These are phyloP conservation scores for Caenorhabditis sp. DNA, from an alignment of 2,888 invertebrate species.

Conservation along the genomic window DNA sequence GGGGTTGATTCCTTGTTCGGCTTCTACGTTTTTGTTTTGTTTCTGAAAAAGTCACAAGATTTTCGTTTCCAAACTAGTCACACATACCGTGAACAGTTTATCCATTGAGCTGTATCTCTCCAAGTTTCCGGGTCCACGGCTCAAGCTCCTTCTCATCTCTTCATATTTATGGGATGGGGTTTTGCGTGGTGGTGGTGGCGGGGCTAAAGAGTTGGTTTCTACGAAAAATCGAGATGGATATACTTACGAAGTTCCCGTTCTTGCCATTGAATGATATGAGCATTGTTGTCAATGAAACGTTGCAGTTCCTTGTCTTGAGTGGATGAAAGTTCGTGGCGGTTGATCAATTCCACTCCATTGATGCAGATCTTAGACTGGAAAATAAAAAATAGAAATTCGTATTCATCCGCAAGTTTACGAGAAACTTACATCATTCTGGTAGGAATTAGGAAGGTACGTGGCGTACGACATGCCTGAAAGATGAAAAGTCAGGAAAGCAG, in stretches of 20 bases:
- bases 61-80: background rate
- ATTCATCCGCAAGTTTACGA: no score
- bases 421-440: slow-evolving; percentile 50
- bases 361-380: slow-evolving; percentile 76
- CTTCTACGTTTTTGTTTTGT: slow-evolving; percentile 25
- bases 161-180: slow-evolving; percentile 49
- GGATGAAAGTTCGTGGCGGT: slow-evolving; percentile 73
- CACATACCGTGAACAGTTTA: slow-evolving; percentile 21
- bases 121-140: slow-evolving; percentile 49
- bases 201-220: slow-evolving; percentile 7
- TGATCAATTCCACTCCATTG: slow-evolving; percentile 77
- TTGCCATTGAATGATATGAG: slow-evolving; percentile 62
- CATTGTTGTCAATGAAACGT: slow-evolving; percentile 67
- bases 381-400: no score
- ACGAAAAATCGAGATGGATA: background rate
- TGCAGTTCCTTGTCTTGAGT: slow-evolving; percentile 73
- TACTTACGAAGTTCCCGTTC: slow-evolving; percentile 59
- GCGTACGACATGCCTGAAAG: slow-evolving; percentile 48
- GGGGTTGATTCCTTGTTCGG: slow-evolving; percentile 43
- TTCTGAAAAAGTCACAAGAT: slow-evolving; percentile 19
- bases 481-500: background rate
- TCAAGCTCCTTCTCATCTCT: slow-evolving; percentile 53
- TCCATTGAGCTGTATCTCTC: slow-evolving; percentile 53
- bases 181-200: slow-evolving; percentile 39
- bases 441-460: slow-evolving; percentile 39